Base-by-base conservation (phyloP, 2,113 vertebrate species). In the Oceanites oceanicus region DNA sequence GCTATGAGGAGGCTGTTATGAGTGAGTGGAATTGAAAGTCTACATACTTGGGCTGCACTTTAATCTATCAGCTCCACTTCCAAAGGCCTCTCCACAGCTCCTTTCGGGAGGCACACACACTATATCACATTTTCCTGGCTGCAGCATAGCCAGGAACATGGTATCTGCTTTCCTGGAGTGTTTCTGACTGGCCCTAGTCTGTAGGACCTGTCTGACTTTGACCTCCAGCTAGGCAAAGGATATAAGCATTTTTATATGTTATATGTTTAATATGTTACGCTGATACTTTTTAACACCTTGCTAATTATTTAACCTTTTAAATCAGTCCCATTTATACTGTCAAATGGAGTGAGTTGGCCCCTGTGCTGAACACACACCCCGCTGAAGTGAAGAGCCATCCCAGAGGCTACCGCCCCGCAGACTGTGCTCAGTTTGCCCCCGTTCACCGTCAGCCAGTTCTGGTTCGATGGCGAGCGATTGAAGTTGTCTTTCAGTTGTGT, bases 401-500 rank as follows among this genome's bases (percentile, higher is more conserved):
- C 99, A 0, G 99, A 99, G 78, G 99, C 99, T 34, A 99, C 99
- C 0, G 99, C 99, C 20, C 99, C 99, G 74, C 99, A 99, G 90
- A 99, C 99, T 0, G 98, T 99, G 97, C 99, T 99, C 82, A 99
- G 97, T 71, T 99, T 99, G 47, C 99, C 99, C 4, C 99, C 99
- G 1, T 99, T 99, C 90, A 99, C 98, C 3, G 98, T 97, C 93
- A 99, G 98, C 99, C 99, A 99, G 98, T 99, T 99, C 97, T 98
- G 99, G 96, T 94, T 98, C 0, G 99, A 99, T 2, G 99, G 99
- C 2, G 99, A 97, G 23, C 99, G 98, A 67, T 99, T 99, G 98
- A 99, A 99, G 89, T 99, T 99, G 97, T 99, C 99, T 96, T 99
- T 99, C 86, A 99, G 98, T 90, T 99, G 99, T 21, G 98, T 98